Base-by-base conservation (phyloP, 2,888 invertebrate genomes). In the Cephus rjabovi region DNA sequence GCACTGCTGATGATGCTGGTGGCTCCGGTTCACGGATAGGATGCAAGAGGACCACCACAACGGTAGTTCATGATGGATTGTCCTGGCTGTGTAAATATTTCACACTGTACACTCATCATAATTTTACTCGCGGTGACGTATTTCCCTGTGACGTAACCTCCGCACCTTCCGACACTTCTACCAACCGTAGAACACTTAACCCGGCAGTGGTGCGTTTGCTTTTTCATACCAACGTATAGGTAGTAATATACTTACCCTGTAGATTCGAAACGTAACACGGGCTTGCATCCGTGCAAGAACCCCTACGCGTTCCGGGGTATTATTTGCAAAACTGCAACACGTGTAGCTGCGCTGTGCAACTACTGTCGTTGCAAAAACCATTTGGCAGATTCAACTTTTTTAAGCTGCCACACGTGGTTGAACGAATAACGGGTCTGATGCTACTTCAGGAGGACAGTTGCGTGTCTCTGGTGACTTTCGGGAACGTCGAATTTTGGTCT, bases 71-170 rank as follows among this genome's bases (percentile, higher is more conserved):
- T 88, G 88, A 88, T 87, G 89, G 87, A 88, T 88, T 88, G 89
- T 88, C 88, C 85, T 85, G 81, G 77, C 82, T 87, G 87, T 87
- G 88, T 89, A 89, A 89, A 89, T 89, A 88, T 89, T 87, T 89
- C 86, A 88, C 87, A 86, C 89, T 85, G 87, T 86, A 71, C 71
- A 89, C 87, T 88, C 89, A 87, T 89, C 88, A 87, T 87, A 85
- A 88, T 89, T 88, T 87, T 88, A 84, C 83, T 85, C 87, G 83
- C 84, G 75, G 73, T 73, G 71, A 76, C 76, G 80, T 80, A 81
- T 84, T 85, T 80, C 83, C 81, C 83, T 78, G 81, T 83, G 83
- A 85, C 86, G 84, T 86, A 86, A 86, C 85, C 84, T 84, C 79
- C 76, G 23, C 80, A 31, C 75, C 56, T 56, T 23, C 9, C 56